Evolutionary conservation across 2,888 invertebrate genomes (phyloP), one percentile per base, ranked within the genome.

Genomic region (Therioaphis trifolii): DNA sequence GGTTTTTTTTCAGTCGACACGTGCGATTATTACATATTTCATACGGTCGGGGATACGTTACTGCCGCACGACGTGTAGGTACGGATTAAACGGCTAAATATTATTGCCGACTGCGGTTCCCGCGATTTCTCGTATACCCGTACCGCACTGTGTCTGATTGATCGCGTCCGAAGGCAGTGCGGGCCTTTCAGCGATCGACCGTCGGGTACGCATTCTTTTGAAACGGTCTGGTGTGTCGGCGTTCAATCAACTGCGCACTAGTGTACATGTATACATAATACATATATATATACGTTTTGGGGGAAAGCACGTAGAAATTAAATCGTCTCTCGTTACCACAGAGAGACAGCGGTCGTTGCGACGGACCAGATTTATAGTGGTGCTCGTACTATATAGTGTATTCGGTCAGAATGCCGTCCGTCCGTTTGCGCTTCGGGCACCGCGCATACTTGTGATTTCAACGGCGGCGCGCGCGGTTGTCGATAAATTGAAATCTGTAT

Each of bases 401-500:
- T 58, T n/a, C 71, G 49, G 71, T n/a, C 27, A 49, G 71, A 71
- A 71, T 27, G 71, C 71, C 71, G 46, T 49, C 55, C 55, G 55
- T 21, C n/a, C 21, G 15, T 29, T 27, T 49, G 29, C 15, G 71
- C 49, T 72, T 29, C 71, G 71, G 71, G 71, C 71, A 52, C 27
- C 27, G 71, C 71, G 14, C 49, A 24, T 58, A 58, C n/a, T 72
- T 72, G 71, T 40, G 55, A 74, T 74, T 24, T 55, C 52, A 52
- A 12, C 58, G 58, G 24, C 24, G 58, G 52, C 24, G 43, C 52
- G 55, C 52, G n/a, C 21, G 55, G 52, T 74, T 74, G 74, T 55
- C 74, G n/a, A 74, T 74, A 74, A 74, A 55, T 55, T 74, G 55
- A 74, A 74, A 52, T 55, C 35, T 55, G 74, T 40, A 74, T 74